These are phyloP conservation scores for Ectemnius cavifrons DNA, from an alignment of 2,888 invertebrate species.

Conservation along the genomic window DNA sequence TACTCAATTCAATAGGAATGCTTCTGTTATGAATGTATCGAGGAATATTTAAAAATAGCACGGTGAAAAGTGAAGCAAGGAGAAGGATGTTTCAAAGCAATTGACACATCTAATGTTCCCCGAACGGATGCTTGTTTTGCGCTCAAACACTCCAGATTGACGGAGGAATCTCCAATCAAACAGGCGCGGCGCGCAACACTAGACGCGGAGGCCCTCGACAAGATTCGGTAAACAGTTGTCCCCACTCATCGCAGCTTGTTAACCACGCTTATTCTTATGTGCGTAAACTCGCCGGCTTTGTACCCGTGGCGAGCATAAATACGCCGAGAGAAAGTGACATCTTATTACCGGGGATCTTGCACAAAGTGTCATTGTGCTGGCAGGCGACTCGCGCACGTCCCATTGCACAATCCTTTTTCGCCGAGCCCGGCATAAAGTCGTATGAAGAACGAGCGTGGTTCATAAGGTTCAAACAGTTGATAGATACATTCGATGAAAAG, in stretches of 20 bases:
- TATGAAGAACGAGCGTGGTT: not conserved
- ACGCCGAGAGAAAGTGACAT: not conserved
- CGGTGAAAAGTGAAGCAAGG: too few relatives aligned
- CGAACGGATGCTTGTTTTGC: conserved; percentile 18
- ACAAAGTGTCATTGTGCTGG: conserved; percentile 5
- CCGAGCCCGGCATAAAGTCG: not conserved
- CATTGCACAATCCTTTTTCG: not conserved
- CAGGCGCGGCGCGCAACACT: not conserved
- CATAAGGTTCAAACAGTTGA: too few relatives aligned
- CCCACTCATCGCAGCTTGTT: conserved; percentile 10
- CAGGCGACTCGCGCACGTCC: not conserved
- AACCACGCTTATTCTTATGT: conserved; percentile 8
- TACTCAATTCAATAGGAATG: too few relatives aligned
- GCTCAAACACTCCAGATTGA: not conserved
- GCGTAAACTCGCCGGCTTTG: conserved; percentile 14
- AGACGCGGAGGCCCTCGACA: not conserved
- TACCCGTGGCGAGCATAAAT: not conserved
- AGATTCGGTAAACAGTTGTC: conserved; percentile 10
- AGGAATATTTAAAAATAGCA: too few relatives aligned
- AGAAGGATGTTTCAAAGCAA: not conserved
- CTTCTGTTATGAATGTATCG: too few relatives aligned
- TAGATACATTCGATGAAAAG: too few relatives aligned
- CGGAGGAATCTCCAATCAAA: conserved; percentile 3
- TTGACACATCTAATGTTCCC: not conserved
- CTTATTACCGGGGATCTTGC: conserved; percentile 2